Evolutionary conservation across 1,140 invertebrate genomes (phyloP), one percentile per base, ranked within the genome.

Genomic region (Drosophila melanica): DNA sequence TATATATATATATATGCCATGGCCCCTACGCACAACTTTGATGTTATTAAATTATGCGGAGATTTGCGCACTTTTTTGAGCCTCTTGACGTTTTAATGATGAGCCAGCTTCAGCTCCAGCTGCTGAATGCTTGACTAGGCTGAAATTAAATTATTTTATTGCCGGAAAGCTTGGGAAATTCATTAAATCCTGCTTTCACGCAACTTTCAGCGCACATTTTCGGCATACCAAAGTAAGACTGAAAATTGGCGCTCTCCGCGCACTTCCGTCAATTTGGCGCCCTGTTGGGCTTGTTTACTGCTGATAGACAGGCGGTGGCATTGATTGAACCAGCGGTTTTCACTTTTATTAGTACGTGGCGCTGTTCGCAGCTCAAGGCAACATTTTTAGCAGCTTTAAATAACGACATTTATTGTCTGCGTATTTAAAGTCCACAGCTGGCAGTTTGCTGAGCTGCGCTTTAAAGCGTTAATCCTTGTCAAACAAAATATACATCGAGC

Each of bases 111-210:
- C 27, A 51, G 48, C 18, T 9, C 18, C n/a, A 7, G 23, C 47
- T 59, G 23, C 57, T 60, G 42, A 16, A 37, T 78, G 42, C 51
- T 33, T 57, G 63, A 37, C 60, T 70, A 69, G 72, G 69, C 63
- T 35, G 47, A 81, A 89, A 89, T 90, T 84, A 90, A 89, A 90
- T 89, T 90, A 90, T 89, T 80, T 85, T 90, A 90, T 90, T 81
- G 70, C 80, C 81, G 80, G 77, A 71, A 72, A 75, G 60, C 73
- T 53, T 59, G 33, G 47, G 39, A 85, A 90, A 85, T 90, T 81
- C 77, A 66, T 81, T 84, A 80, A 85, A 85, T 82, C 79, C 70
- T 74, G 72, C 69, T 86, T 79, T 82, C 58, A 82, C 70, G 72
- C 79, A 86, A 86, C 77, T 81, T 86, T 72, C 66, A 53, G 54